Evolutionary conservation across 2,113 vertebrate species (phyloP).

Genomic region (Bombycilla garrulus): DNA sequence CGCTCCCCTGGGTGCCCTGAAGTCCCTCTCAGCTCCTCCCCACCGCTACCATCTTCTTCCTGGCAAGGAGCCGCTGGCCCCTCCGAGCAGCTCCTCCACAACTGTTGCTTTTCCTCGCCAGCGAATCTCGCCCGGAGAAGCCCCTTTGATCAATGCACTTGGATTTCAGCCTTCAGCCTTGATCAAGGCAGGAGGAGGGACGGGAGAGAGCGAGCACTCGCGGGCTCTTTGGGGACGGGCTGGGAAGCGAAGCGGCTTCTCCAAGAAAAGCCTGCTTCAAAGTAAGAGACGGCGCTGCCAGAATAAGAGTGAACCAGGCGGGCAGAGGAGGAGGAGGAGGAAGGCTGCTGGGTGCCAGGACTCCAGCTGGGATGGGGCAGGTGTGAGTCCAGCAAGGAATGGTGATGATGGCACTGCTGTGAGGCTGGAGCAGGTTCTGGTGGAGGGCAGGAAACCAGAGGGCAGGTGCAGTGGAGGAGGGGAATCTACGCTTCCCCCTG

Average conservation of each 20-base stretch:
- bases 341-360: not conserved
- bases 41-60: not conserved
- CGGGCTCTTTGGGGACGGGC: not conserved
- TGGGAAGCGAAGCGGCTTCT: not conserved
- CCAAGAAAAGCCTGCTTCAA: constrained; percentile 42
- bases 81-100: not conserved
- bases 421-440: not conserved
- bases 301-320: not conserved
- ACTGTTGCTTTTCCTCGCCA: constrained; percentile 4
- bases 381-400: not conserved
- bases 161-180: constrained; percentile 58
- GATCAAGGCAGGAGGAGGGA: constrained; percentile 59
- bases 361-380: not conserved
- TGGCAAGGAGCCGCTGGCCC: rapidly evolving
- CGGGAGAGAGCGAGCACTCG: not conserved
- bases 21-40: not conserved
- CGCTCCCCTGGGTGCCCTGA: not conserved
- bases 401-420: not conserved
- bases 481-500: rapidly evolving
- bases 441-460: not conserved
- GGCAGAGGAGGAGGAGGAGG: not conserved
- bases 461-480: not conserved
- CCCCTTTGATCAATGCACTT: constrained; percentile 33
- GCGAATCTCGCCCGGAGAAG: not conserved
- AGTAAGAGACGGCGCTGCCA: constrained; percentile 9